Percentiles rank a stretch among this genome's conserved stretches.
Conservation (phyloP, 2,888 invertebrate species). For the Drosophila algonquin region DNA sequence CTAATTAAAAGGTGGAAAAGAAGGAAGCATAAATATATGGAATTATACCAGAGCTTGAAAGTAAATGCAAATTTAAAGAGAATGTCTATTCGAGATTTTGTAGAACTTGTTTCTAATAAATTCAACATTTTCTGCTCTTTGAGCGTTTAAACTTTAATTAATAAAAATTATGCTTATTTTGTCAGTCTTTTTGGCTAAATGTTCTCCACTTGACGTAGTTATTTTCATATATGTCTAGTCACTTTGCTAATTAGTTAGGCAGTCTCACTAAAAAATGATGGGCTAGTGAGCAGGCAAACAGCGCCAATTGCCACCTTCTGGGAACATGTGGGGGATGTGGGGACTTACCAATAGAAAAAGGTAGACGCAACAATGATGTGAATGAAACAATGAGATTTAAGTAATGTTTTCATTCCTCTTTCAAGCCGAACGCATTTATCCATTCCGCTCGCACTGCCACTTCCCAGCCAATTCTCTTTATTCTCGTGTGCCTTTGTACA, state of each 20-base stretch:
- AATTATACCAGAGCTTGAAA: constrained; percentile 11
- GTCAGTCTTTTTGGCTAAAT: background rate
- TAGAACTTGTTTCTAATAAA: constrained; percentile 47
- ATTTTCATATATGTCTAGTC: background rate
- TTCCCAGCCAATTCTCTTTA: constrained; percentile 50
- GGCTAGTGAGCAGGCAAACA: constrained; percentile 1
- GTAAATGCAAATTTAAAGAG: background rate
- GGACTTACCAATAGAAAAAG: background rate
- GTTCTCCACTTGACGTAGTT: background rate
- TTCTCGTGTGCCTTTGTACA: constrained; percentile 45
- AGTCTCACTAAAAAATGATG: background rate
- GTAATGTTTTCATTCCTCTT: constrained; percentile 37
- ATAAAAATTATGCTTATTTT: constrained; percentile 7
- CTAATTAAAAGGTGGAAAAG: constrained; percentile 27
- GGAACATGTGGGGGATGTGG: background rate
- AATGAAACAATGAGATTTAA: constrained; percentile 53
- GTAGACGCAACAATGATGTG: constrained; percentile 46
- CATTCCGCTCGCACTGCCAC: constrained; percentile 29
- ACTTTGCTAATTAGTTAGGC: constrained; percentile 27
- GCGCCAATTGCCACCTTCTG: background rate
- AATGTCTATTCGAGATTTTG: constrained; percentile 7
- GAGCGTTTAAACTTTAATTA: background rate
- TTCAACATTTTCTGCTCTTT: background rate
- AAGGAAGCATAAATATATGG: background rate
- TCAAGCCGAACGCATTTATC: constrained; percentile 22